Base-by-base conservation (phyloP, 2,797 vertebrate genomes). In the Lepus townsendii region DNA sequence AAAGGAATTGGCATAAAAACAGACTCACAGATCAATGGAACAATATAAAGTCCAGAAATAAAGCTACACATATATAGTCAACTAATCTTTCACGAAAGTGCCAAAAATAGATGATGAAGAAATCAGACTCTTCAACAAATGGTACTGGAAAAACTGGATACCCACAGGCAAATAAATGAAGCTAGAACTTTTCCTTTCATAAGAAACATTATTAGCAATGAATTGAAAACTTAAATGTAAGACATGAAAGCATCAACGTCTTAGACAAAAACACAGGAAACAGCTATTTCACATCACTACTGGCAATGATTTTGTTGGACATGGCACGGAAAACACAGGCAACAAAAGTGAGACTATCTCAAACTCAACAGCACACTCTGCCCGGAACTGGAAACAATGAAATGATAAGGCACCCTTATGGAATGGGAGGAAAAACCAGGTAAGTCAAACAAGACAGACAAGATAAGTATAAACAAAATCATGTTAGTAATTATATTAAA, bases 391-490 rank as follows among this genome's bases (percentile, higher is more conserved):
- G 42, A 52, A 75, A 24, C 27, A 63, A n/a, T 76, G 65, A 87
- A 32, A 76, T 66, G 73, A 88, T n/a, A 88, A 66, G 38, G 30
- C 1, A 52, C 50, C 42, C 47, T 54, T 13, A 66, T 1, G 3
- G 14, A 88, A 88, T 35, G 10, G 65, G 10, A 54, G n/a, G 17
- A 26, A 82, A 38, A 75, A 71, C 30, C 5, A 84, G 4, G 54
- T 65, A 88, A 62, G 30, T 42, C 24, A 69, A 71, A 72, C 2
- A 47, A 26, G 69, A 83, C 30, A 42, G 73, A 62, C 13, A 90
- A 72, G 17, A 7, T 73, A 73, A 85, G 54, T 0, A 89, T 60
- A 54, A 83, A 82, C 54, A 77, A 93, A 94, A 90, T 83, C 60
- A 78, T 27, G 72, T 71, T 47, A 72, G 57, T 79, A 65, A 80